Conservation (phyloP, 2,888 invertebrate species). For the Aromia moschata region DNA sequence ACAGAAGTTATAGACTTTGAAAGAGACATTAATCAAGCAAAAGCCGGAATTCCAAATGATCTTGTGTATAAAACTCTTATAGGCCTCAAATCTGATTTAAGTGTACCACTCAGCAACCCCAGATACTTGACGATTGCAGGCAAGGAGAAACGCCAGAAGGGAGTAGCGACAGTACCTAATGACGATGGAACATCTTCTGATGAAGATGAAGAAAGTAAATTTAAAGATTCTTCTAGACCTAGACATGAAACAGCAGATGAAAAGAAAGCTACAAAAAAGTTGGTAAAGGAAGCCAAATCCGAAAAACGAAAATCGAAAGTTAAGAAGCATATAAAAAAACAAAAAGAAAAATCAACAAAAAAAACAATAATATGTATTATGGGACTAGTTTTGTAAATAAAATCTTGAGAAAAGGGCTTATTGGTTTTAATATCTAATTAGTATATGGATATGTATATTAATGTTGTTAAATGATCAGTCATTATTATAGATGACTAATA, state of each 20-base stretch:
- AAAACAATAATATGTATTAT: too few relatives aligned
- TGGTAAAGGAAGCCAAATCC: conserved; percentile 86
- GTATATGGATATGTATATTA: too few relatives aligned
- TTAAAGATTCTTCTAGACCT: conserved; percentile 73
- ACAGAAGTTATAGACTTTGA: conserved; percentile 90
- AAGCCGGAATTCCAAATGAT: conserved; percentile 76
- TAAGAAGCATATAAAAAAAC: conserved; percentile 93
- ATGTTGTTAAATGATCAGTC: too few relatives aligned
- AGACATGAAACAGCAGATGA: conserved; percentile 84
- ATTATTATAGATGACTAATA: too few relatives aligned
- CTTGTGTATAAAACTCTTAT: conserved; percentile 88
- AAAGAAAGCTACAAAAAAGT: conserved; percentile 85
- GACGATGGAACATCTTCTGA: conserved; percentile 52
- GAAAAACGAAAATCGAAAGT: conserved; percentile 89
- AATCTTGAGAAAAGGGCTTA: too few relatives aligned
- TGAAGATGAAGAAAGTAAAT: conserved; percentile 64
- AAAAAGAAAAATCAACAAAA: conserved; percentile 75
- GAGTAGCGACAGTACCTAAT: too few relatives aligned
- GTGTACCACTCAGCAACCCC: conserved; percentile 74
- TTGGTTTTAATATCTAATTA: conserved; percentile 6
- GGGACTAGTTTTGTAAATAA: too few relatives aligned
- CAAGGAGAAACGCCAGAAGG: conserved; percentile 51
- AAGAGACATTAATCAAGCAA: conserved; percentile 83
- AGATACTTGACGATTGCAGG: conserved; percentile 65
- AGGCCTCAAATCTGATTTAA: conserved; percentile 82